Conservation (phyloP, 2,797 vertebrate species). For the Uromys caudimaculatus region DNA sequence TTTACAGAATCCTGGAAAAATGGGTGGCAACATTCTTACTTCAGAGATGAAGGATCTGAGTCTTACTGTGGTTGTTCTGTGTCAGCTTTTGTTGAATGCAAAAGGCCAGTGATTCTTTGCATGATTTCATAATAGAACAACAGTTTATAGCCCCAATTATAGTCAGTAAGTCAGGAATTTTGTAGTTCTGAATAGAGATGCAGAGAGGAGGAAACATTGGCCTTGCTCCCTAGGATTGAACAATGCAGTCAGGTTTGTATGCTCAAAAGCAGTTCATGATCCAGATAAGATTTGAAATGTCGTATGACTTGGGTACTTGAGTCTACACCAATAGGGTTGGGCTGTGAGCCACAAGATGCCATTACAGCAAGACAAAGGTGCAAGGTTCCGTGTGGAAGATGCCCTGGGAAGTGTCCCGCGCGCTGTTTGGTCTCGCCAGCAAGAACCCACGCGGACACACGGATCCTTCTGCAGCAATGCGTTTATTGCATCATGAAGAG, state of each 20-base stretch:
- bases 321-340: background rate
- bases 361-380: background rate
- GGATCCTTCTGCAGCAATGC: too few species aligned
- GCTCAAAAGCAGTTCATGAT: background rate
- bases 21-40: slow-evolving; percentile 44
- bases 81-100: background rate
- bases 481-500: too few species aligned
- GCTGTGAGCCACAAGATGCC: background rate
- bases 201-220: background rate
- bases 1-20: slow-evolving; percentile 11
- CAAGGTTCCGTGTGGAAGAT: background rate
- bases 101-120: background rate
- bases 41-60: slow-evolving; percentile 28
- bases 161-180: background rate
- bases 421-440: too few species aligned
- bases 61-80: background rate
- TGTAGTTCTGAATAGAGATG: background rate
- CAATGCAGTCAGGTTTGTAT: background rate
- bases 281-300: background rate
- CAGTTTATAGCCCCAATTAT: background rate
- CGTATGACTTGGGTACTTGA: background rate
- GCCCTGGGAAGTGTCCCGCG: too few species aligned
- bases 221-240: background rate
- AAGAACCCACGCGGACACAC: too few species aligned
- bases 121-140: background rate